A percentile compares a stretch with the other conserved stretches of the same genome.
Conservation (phyloP, 2,797 vertebrate genomes). For the Spheniscus humboldti region DNA sequence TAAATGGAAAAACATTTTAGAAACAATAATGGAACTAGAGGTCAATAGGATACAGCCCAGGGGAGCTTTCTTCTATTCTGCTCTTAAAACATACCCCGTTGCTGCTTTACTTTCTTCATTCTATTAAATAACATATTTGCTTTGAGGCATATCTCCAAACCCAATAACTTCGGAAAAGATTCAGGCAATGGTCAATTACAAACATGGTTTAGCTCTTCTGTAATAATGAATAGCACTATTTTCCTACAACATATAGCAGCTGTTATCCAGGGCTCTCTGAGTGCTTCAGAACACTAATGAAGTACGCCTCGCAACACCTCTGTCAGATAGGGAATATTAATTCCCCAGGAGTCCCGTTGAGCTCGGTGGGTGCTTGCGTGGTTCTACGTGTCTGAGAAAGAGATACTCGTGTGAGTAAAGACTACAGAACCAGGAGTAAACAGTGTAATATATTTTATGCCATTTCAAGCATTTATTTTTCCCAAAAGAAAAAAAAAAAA, state of each 20-base stretch:
- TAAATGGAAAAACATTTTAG: slow-evolving; percentile 58
- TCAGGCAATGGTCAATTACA: not conserved
- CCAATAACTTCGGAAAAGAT: not conserved
- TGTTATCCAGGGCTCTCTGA: slow-evolving; percentile 8
- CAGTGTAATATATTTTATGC: not conserved
- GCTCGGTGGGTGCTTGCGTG: not conserved
- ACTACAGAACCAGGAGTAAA: not conserved
- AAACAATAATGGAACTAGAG: slow-evolving; percentile 47
- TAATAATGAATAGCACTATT: slow-evolving; percentile 18
- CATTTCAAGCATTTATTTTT: not conserved
- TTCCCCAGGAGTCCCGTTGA: not conserved
- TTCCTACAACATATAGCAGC: slow-evolving; percentile 30
- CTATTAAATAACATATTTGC: slow-evolving; percentile 19
- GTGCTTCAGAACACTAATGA: slow-evolving; percentile 10
- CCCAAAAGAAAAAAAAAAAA: not conserved
- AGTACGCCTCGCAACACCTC: not conserved
- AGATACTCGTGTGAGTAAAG: not conserved
- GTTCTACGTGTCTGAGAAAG: not conserved
- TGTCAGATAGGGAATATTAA: not conserved
- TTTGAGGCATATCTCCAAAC: not conserved
- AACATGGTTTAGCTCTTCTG: not conserved
- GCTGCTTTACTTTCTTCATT: slow-evolving; percentile 19
- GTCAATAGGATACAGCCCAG: slow-evolving; percentile 48
- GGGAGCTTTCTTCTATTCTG: slow-evolving; percentile 41
- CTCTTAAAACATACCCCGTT: not conserved